Conservation (phyloP, 2,113 vertebrate genomes). For the Rhagologus leucostigma region DNA sequence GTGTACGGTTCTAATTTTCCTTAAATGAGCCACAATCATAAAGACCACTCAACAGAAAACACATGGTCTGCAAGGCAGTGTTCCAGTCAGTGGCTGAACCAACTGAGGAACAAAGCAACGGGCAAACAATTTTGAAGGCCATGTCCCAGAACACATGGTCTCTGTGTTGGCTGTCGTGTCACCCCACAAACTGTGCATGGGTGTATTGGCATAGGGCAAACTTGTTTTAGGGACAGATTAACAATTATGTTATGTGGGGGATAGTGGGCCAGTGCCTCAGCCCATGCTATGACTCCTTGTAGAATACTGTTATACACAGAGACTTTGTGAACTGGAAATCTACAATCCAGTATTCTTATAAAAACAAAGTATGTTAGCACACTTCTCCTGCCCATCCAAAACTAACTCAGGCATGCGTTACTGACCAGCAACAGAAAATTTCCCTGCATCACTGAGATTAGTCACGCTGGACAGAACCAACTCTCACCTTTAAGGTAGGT, state of each 20-base stretch:
- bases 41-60: background rate
- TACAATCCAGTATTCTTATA: background rate
- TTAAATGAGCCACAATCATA: background rate
- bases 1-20: background rate
- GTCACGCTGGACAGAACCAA: background rate
- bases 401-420: accelerated
- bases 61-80: background rate
- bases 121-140: background rate
- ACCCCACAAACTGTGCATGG: background rate
- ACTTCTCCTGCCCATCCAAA: background rate
- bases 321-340: background rate
- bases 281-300: background rate
- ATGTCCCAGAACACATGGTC: accelerated
- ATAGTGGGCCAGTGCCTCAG: background rate
- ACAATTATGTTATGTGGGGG: background rate
- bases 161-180: background rate
- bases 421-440: background rate
- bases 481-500: background rate
- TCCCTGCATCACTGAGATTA: background rate
- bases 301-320: background rate
- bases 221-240: background rate
- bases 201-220: background rate
- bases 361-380: background rate
- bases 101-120: background rate
- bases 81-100: background rate